These are phyloP conservation scores for Todiramphus chloris DNA, from an alignment of 2,113 vertebrate species.

Conservation along the genomic window DNA sequence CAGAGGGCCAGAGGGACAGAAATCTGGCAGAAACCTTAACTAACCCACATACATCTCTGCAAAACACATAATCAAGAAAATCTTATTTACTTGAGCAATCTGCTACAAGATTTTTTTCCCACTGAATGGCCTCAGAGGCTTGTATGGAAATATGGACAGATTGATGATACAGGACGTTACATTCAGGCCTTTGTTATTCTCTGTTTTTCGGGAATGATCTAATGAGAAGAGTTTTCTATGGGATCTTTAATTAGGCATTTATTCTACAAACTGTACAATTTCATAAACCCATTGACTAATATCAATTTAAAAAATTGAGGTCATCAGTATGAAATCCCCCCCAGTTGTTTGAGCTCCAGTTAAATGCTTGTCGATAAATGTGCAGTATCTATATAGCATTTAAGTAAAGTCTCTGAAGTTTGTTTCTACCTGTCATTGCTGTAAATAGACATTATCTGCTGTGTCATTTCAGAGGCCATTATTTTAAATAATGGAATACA, in stretches of 20 bases:
- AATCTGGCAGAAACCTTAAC: not conserved
- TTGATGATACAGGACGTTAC: not conserved
- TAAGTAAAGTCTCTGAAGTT: slow-evolving; percentile 21
- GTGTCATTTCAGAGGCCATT: not conserved
- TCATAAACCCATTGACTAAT: slow-evolving; percentile 45
- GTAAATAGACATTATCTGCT: not conserved
- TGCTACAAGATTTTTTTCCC: not conserved
- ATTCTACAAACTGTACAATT: slow-evolving; percentile 32
- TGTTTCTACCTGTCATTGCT: not conserved
- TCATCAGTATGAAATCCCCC: slow-evolving; percentile 42
- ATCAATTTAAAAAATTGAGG: slow-evolving; percentile 43
- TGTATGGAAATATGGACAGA: not conserved
- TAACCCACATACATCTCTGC: not conserved
- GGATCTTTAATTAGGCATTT: slow-evolving; percentile 59
- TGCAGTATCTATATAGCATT: slow-evolving; percentile 2
- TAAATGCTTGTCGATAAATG: slow-evolving; percentile 49
- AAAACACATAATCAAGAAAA: not conserved
- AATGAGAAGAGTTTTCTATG: not conserved
- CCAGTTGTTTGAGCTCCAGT: slow-evolving; percentile 31
- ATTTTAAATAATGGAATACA: not conserved
- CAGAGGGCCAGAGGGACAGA: not conserved
- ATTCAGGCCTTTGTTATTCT: not conserved
- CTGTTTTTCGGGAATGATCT: slow-evolving; percentile 12
- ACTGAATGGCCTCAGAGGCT: not conserved
- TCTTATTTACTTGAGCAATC: not conserved